A percentile compares a stretch with the other conserved stretches of the same genome.
Conservation (phyloP, 2,797 vertebrate species). For the Liasis olivaceus region DNA sequence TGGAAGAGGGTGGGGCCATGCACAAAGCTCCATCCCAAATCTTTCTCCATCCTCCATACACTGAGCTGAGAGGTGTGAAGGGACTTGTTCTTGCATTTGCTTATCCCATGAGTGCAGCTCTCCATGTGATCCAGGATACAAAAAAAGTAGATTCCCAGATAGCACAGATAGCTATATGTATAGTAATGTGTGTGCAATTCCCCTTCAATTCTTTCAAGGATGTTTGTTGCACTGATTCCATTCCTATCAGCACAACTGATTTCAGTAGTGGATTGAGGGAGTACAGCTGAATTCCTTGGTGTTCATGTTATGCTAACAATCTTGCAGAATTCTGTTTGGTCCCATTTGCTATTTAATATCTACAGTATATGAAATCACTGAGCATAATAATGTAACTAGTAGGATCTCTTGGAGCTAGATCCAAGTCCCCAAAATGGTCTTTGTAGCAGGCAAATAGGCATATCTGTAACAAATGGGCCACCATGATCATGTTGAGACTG, state of each 20-base stretch:
- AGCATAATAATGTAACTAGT: not conserved
- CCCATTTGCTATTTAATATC: not conserved
- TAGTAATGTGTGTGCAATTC: not conserved
- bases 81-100: not conserved
- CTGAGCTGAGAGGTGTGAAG: not conserved
- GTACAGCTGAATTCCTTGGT: not conserved
- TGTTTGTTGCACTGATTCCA: not conserved
- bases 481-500: not conserved
- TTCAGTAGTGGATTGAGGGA: not conserved
- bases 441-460: not conserved
- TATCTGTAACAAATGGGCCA: not conserved
- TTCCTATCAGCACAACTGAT: not conserved
- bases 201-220: not conserved
- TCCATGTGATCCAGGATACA: not conserved
- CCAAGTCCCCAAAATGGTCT: not conserved
- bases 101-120: not conserved
- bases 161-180: not conserved
- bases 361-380: not conserved
- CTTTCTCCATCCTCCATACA: not conserved
- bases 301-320: not conserved
- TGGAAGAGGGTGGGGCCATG: not conserved
- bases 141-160: not conserved
- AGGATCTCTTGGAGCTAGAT: not conserved
- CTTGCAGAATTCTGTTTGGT: not conserved
- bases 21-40: not conserved